phyloP scores from a whole-genome alignment of 2,113 vertebrate genomes.

The Cephalopterus ornatus region DNA sequence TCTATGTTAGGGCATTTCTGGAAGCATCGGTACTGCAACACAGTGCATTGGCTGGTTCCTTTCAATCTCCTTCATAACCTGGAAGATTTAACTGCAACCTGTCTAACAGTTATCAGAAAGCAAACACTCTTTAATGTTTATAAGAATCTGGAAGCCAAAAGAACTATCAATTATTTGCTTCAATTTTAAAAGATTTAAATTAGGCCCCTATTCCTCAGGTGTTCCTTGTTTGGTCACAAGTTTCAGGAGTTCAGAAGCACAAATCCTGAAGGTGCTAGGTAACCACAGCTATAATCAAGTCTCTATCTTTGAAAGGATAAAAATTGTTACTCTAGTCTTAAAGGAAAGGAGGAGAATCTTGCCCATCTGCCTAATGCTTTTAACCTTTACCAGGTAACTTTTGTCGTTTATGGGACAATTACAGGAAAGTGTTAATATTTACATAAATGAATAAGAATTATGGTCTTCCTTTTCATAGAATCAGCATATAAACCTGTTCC shows the following conservation, averaged over 20 bases:
- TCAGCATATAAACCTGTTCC: neutral
- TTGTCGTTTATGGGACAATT: neutral
- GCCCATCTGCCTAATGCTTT: neutral
- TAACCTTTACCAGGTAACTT: neutral
- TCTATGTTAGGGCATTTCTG: neutral
- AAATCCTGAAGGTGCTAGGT: neutral
- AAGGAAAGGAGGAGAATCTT: neutral
- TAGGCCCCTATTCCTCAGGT: neutral
- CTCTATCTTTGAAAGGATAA: neutral
- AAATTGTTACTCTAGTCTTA: neutral
- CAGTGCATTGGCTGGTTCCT: neutral
- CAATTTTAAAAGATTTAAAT: neutral
- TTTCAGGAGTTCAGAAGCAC: neutral
- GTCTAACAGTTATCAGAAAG: neutral
- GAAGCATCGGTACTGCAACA: neutral
- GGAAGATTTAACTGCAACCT: neutral
- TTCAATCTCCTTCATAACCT: neutral
- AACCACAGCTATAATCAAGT: neutral
- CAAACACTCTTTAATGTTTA: neutral
- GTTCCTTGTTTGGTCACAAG: neutral
- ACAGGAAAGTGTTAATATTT: neutral
- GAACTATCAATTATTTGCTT: neutral
- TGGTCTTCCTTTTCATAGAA: neutral
- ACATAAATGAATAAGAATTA: neutral
- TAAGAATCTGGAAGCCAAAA: neutral